Conservation (phyloP, 2,888 invertebrate genomes). For the Harpalus rubripes region DNA sequence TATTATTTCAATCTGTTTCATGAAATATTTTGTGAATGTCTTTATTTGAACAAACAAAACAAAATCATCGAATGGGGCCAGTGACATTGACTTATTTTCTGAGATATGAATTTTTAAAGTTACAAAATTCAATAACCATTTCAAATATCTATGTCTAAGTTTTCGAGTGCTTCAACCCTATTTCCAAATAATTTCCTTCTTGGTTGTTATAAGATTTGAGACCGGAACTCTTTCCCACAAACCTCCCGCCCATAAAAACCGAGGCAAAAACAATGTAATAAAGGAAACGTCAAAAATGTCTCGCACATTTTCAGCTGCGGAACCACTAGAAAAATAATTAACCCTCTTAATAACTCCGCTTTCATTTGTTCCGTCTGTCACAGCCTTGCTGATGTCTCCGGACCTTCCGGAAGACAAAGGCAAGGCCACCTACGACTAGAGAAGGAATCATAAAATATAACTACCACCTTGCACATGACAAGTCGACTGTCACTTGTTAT, state of each 20-base stretch:
- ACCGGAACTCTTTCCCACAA: background rate
- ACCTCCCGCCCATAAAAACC: background rate
- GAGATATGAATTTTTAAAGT: no score
- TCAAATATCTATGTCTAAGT: no score
- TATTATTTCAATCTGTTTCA: no score
- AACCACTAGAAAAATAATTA: constrained; percentile 36
- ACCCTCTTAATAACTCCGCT: constrained; percentile 41
- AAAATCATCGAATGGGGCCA: no score
- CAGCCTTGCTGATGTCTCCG: background rate
- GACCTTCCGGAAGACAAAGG: background rate
- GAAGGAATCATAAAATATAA: constrained; percentile 29
- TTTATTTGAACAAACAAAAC: no score
- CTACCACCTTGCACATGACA: constrained; percentile 7
- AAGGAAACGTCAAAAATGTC: constrained; percentile 19
- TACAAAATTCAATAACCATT: no score
- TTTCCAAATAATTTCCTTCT: background rate
- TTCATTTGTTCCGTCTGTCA: constrained; percentile 46
- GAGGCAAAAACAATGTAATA: background rate
- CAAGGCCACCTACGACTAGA: constrained; percentile 10
- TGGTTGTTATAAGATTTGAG: background rate
- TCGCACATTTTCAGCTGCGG: constrained; percentile 15
- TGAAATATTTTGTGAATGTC: no score
- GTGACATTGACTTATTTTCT: no score
- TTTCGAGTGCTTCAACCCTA: background rate
- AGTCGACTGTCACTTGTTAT: background rate